Conservation (phyloP, 2,797 vertebrate species). For the Macrochelys suwanniensis region DNA sequence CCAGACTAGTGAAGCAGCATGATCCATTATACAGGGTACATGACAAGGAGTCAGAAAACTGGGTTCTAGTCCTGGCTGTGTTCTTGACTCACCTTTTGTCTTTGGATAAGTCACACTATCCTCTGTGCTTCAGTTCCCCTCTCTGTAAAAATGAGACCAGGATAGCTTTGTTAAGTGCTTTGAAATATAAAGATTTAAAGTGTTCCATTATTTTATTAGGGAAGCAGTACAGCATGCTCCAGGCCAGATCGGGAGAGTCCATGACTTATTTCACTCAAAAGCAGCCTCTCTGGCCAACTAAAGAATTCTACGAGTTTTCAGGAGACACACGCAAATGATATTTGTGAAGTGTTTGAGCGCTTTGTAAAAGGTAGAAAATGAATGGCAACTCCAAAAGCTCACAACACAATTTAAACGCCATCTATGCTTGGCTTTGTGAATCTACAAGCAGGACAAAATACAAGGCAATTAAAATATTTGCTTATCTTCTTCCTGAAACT, state of each 20-base stretch:
- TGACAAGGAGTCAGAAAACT: neutral
- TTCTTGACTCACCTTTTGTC: neutral
- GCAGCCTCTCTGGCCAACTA: neutral
- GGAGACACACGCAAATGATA: neutral
- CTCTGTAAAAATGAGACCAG: neutral
- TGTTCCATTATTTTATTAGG: neutral
- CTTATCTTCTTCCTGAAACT: neutral
- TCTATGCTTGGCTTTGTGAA: neutral
- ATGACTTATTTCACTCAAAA: neutral
- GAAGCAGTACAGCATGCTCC: neutral
- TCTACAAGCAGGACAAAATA: neutral
- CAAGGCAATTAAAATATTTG: neutral
- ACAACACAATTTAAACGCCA: neutral
- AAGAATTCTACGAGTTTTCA: neutral
- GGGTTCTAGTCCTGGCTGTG: neutral
- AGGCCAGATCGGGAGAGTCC: neutral
- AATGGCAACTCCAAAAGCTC: neutral
- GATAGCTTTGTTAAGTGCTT: neutral
- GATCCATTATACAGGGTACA: neutral
- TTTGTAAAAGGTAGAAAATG: neutral
- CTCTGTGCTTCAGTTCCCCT: neutral
- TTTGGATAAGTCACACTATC: neutral
- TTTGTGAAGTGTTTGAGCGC: neutral
- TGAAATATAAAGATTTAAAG: neutral
- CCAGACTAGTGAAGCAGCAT: fast-evolving